phyloP scores from a whole-genome alignment of 2,113 vertebrate species.

The Peromyscus leucopus region DNA sequence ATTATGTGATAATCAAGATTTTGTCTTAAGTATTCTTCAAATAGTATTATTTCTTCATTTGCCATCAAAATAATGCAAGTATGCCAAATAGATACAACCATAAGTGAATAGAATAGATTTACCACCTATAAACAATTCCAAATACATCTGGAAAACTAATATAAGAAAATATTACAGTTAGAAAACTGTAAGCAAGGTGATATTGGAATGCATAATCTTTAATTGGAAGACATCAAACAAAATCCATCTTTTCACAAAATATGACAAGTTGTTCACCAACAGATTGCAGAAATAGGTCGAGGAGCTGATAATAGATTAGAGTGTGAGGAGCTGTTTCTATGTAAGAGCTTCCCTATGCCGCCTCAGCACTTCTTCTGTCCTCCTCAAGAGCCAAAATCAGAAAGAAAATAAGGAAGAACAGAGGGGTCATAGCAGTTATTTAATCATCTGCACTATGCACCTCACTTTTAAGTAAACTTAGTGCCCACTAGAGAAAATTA shows the following conservation, averaged over 20 bases:
- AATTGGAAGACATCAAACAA: neutral
- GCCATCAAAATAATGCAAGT: neutral
- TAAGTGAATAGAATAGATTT: neutral
- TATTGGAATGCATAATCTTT: neutral
- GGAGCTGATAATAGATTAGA: neutral
- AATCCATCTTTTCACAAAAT: neutral
- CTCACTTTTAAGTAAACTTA: neutral
- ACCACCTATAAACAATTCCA: neutral
- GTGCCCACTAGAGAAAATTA: neutral
- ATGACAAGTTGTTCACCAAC: neutral
- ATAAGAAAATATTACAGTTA: neutral
- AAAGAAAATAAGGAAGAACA: neutral
- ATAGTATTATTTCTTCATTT: neutral
- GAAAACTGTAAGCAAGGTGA: neutral
- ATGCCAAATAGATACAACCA: neutral
- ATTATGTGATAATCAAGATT: neutral
- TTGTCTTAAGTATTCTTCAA: neutral
- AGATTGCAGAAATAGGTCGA: neutral
- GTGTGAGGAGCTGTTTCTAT: neutral
- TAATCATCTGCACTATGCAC: neutral
- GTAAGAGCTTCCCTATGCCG: neutral
- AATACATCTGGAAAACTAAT: neutral
- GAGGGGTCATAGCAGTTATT: no score
- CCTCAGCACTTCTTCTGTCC: fast-evolving
- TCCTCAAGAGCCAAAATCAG: neutral